Conservation (phyloP, 2,888 invertebrate species). For the Andrena praecox region DNA sequence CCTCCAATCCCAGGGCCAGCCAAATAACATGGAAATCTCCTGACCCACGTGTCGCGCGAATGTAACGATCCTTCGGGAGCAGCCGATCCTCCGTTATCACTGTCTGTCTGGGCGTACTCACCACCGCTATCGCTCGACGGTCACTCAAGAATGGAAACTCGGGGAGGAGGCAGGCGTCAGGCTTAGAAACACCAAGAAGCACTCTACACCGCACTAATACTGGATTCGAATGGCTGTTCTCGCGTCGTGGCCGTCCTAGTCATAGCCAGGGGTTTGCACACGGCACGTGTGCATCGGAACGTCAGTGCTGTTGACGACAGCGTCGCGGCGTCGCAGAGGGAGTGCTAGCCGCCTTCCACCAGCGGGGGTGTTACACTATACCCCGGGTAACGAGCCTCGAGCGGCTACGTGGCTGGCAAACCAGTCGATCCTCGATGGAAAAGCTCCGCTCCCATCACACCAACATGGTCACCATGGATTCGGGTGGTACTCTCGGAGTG, state of each 20-base stretch:
- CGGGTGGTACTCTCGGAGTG: too few relatives aligned
- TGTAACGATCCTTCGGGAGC: neutral
- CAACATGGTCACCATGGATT: too few relatives aligned
- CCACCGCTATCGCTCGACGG: slow-evolving; percentile 69
- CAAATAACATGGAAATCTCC: neutral
- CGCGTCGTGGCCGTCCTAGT: slow-evolving; percentile 83
- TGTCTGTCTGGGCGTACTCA: slow-evolving; percentile 63
- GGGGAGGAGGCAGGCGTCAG: slow-evolving; percentile 43
- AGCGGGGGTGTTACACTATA: slow-evolving; percentile 66
- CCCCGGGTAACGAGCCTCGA: slow-evolving; percentile 7
- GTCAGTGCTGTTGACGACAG: slow-evolving; percentile 77
- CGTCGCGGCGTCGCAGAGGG: slow-evolving; percentile 68
- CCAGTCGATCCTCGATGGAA: neutral
- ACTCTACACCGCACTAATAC: slow-evolving; percentile 85
- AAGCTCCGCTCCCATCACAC: neutral
- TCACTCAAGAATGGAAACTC: slow-evolving; percentile 47
- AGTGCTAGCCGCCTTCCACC: slow-evolving; percentile 56
- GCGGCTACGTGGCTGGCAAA: neutral
- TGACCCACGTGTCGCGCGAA: neutral
- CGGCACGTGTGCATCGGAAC: slow-evolving; percentile 83
- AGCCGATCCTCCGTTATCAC: slow-evolving; percentile 11
- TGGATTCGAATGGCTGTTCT: slow-evolving; percentile 84
- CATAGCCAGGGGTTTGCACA: slow-evolving; percentile 84
- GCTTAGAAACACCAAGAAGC: slow-evolving; percentile 72
- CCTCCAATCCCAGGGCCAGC: neutral